Base-by-base conservation (phyloP, 2,888 invertebrate genomes). In the Pocota personata region DNA sequence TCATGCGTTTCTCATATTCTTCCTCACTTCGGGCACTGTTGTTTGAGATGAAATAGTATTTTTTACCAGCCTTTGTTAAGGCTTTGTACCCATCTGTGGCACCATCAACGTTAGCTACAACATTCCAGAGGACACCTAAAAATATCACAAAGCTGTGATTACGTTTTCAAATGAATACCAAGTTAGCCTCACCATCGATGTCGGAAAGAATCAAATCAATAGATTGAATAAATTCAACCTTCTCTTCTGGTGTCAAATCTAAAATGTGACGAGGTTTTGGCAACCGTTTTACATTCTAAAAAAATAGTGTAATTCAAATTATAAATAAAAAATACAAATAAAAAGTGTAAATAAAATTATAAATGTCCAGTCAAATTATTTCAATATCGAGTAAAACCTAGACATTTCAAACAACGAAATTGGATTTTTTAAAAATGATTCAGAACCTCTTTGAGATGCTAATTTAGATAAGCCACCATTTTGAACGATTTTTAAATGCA, bases 141-240 rank as follows among this genome's bases (percentile, higher is more conserved):
- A 71, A 76, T 46, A 40, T n/a, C 3, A 16, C 3, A 43, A 14
- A n/a, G 24, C 5, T 0, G 4, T 10, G 21, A 27, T 8, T 19
- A 48, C 7, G 1, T 24, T 8, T 43, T 43, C 1, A 2, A 55
- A 7, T 6, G 5, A 1, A 32, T 35, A 55, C 5, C 3, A 6
- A 43, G 6, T 32, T 19, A 32, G 12, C 32, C 90, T 90, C 91
- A 94, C 94, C 95, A 91, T 95, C 95, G 89, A 94, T 94, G 89
- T 95, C 95, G 19, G 94, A 94, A 73, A 94, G 90, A 50, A 95
- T 93, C 62, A 91, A 92, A 88, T 95, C 94, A 86, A 94, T 93
- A 7, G 93, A 93, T 35, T 93, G 89, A 1, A 94, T 32, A 84
- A 93, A 93, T 57, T 88, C 76, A 5, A 84, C 86, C 60, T 91